Evolutionary conservation across 2,113 vertebrate genomes (phyloP).

Genomic region (Phoxinus phoxinus): DNA sequence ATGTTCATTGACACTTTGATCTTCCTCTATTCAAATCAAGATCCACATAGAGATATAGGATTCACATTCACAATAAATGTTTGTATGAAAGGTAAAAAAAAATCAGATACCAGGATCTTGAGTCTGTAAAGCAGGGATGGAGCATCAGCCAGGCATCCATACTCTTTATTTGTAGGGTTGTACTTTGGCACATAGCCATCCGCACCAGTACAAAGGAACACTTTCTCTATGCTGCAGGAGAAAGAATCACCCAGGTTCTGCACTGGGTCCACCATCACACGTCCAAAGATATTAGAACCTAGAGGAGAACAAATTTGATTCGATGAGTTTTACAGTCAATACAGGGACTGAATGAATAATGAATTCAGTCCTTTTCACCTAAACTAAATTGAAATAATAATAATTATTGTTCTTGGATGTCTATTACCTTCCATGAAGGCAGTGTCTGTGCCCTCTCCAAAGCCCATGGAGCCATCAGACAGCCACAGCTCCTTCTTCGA

Average conservation of each 20-base stretch:
- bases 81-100: not conserved
- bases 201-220: slow-evolving; percentile 81
- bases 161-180: slow-evolving; percentile 76
- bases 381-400: not conserved
- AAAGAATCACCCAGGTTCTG: slow-evolving; percentile 83
- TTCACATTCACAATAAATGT: not conserved
- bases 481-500: slow-evolving; percentile 84
- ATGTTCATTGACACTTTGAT: not conserved
- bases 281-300: slow-evolving; percentile 76
- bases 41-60: not conserved
- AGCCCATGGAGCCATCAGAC: slow-evolving; percentile 85
- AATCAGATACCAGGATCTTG: slow-evolving; percentile 77
- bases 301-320: not conserved
- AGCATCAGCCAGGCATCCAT: slow-evolving; percentile 76
- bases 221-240: slow-evolving; percentile 79
- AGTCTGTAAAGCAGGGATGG: slow-evolving; percentile 78
- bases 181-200: slow-evolving; percentile 81
- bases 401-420: not conserved
- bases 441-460: slow-evolving; percentile 80
- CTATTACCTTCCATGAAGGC: slow-evolving; percentile 81
- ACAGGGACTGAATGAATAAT: not conserved
- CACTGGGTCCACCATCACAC: slow-evolving; percentile 81
- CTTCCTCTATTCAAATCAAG: not conserved
- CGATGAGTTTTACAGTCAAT: not conserved
- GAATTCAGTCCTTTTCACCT: not conserved